A percentile compares a stretch with the other conserved stretches of the same genome.
These are phyloP conservation scores for Zhuqinia jingwanae DNA, from an alignment of 2,888 invertebrate species.

Conservation along the genomic window DNA sequence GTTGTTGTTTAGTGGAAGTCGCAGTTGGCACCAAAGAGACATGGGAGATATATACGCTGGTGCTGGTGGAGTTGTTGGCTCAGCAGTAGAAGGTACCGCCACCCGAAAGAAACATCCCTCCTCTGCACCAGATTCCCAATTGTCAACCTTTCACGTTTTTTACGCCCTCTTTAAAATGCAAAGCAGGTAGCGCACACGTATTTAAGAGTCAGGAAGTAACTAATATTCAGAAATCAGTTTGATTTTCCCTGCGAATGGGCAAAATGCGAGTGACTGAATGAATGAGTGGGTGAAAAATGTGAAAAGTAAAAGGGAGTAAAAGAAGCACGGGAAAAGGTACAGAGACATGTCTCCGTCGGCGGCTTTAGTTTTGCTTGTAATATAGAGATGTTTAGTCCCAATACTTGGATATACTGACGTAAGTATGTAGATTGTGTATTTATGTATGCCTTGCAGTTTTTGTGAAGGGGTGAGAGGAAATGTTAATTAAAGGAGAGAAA, in stretches of 20 bases:
- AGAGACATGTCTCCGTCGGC: constrained; percentile 32
- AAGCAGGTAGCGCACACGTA: constrained; percentile 13
- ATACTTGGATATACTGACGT: too few species aligned
- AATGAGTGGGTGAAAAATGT: constrained; percentile 1
- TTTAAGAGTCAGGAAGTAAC: constrained; percentile 44
- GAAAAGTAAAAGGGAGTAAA: constrained; percentile 24
- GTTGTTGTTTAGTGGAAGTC: not conserved
- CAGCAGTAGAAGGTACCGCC: too few species aligned
- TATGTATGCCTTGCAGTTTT: not conserved
- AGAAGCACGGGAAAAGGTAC: constrained; percentile 37
- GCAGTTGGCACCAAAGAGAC: too few species aligned
- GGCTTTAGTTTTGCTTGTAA: too few species aligned
- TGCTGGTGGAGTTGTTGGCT: too few species aligned
- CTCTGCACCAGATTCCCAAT: not conserved
- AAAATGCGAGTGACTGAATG: constrained; percentile 34
- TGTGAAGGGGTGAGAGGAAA: constrained; percentile 48
- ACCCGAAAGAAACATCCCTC: too few species aligned
- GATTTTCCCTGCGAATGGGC: constrained; percentile 64
- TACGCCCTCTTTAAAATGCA: constrained; percentile 6
- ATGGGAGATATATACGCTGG: too few species aligned
- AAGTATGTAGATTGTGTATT: too few species aligned
- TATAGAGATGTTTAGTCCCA: too few species aligned
- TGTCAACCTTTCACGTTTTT: not conserved
- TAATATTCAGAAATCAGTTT: constrained; percentile 60
- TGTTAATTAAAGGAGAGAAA: constrained; percentile 70